phyloP scores from a whole-genome alignment of 2,113 vertebrate species.

The Tonatia bakeri region DNA sequence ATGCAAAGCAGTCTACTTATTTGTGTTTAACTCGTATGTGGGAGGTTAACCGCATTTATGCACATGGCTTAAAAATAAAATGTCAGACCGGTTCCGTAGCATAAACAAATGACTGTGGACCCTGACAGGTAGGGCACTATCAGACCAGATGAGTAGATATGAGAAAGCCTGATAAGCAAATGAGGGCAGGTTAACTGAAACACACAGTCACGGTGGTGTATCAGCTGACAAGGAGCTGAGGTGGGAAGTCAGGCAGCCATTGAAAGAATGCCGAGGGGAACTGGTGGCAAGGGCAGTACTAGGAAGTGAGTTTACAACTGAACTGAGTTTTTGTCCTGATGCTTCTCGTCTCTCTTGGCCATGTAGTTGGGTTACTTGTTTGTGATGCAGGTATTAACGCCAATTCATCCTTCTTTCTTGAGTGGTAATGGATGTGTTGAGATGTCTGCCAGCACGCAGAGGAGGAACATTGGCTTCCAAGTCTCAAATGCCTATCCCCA shows the following conservation, averaged over 20 bases:
- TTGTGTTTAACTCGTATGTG: background rate
- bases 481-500: background rate
- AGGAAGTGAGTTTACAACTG: background rate
- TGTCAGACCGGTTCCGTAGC: background rate
- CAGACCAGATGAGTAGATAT: background rate
- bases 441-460: background rate
- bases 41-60: background rate
- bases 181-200: background rate
- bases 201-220: background rate
- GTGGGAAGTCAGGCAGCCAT: background rate
- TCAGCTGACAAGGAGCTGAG: background rate
- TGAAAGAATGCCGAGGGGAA: background rate
- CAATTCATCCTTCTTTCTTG: background rate
- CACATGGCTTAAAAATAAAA: background rate
- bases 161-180: background rate
- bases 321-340: background rate
- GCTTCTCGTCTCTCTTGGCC: background rate
- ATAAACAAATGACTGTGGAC: background rate
- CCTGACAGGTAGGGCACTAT: background rate
- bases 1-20: background rate
- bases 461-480: background rate
- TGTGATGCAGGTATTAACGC: background rate
- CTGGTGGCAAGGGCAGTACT: background rate
- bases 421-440: background rate
- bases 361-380: background rate